Evolutionary conservation across 2,888 invertebrate genomes (phyloP).

Genomic region (Patella pellucida): DNA sequence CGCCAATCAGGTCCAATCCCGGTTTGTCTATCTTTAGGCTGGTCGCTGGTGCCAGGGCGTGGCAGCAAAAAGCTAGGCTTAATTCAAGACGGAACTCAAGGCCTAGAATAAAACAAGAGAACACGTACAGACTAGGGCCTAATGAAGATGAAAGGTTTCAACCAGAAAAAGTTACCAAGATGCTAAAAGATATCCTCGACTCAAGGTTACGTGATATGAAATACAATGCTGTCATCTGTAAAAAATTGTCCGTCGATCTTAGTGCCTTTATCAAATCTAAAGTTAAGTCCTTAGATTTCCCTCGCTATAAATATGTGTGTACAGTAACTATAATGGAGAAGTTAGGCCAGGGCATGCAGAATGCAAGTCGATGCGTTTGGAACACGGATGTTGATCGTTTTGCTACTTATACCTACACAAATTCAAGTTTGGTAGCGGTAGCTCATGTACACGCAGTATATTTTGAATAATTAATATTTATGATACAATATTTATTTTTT

Average conservation of each 20-base stretch:
- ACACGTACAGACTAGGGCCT: conserved; percentile 59
- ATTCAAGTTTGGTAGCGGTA: conserved; percentile 50
- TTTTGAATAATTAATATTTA: conserved; percentile 40
- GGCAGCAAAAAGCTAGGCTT: conserved; percentile 50
- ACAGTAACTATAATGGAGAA: conserved; percentile 59
- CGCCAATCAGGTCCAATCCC: conserved; percentile 27
- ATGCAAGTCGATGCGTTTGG: conserved; percentile 60
- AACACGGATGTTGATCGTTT: conserved; percentile 55
- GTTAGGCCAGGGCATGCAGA: conserved; percentile 55
- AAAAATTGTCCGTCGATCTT: conserved; percentile 48
- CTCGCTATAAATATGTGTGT: conserved; percentile 60
- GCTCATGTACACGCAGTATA: conserved; percentile 60
- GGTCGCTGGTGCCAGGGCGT: conserved; percentile 53
- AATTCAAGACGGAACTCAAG: conserved; percentile 34
- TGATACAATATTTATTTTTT: too few relatives aligned
- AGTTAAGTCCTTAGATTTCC: conserved; percentile 53
- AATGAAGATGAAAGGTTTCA: conserved; percentile 46
- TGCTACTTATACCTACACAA: conserved; percentile 55
- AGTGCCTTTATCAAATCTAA: conserved; percentile 50
- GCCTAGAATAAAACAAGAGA: conserved; percentile 44
- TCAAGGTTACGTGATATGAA: conserved; percentile 43
- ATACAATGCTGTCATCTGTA: conserved; percentile 49
- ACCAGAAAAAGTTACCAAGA: conserved; percentile 44
- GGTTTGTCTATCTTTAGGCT: conserved; percentile 53
- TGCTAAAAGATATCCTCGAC: conserved; percentile 48